Base-by-base conservation (phyloP, 2,113 vertebrate species). In the Calyptommatus sinebrachiatus region DNA sequence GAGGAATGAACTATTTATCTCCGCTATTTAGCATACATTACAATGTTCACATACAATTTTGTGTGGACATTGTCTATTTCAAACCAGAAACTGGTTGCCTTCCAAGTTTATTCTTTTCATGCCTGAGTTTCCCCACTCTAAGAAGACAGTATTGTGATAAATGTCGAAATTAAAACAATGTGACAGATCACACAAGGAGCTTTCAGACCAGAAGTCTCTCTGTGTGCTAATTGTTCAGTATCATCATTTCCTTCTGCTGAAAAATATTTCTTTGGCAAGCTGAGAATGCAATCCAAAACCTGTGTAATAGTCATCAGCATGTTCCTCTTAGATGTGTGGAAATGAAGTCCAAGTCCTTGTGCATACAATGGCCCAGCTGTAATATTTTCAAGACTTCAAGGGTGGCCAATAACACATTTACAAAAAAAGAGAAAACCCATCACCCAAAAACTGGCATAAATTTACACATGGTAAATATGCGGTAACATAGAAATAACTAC, bases 141-240 rank as follows among this genome's bases (percentile, higher is more conserved):
- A 85, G 69, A 84, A 86, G 86, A 71, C 74, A 82, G 79, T 73
- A 46, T 70, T 79, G 75, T 89, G 83, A 94, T 86, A 85, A 88
- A 91, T 93, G 84, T 78, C 83, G 85, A 89, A 85, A 90, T 92
- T 92, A 93, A 89, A 81, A 41, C 61, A 1, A 22, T n/a, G 73
- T 80, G 87, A 80, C 48, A 50, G 71, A 57, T 78, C 79, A 53
- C 84, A 41, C 53, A 29, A 77, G 70, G 81, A 79, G 83, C 29
- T 90, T 89, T 86, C 75, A 85, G 77, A 79, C 3, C 71, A 86
- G 82, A 77, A 91, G 48, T 28, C 69, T 75, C 62, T 50, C 66
- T 87, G 84, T 78, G 71, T 83, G 68, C 86, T 91, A 91, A 91
- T 93, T 91, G 81, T 82, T 29, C 14, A 77, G 60, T 48, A 26